Conservation (phyloP, 2,797 vertebrate genomes). For the Ibycter americanus region DNA sequence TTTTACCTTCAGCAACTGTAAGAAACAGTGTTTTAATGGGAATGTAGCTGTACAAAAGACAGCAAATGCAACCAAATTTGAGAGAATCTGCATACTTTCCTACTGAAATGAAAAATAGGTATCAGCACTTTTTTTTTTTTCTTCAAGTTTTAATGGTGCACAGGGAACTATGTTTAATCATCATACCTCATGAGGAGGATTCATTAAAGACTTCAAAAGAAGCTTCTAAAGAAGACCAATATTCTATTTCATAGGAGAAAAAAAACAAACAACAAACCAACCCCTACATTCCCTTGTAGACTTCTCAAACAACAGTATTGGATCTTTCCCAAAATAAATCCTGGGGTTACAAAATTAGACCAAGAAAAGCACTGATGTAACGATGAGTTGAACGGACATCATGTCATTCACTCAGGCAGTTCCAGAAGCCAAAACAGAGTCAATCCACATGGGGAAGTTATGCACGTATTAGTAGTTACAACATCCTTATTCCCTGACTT, state of each 20-base stretch:
- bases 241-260: background rate
- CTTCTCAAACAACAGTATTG: background rate
- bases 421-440: background rate
- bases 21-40: background rate
- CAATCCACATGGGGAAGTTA: background rate
- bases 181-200: background rate
- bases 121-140: background rate
- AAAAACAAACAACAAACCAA: background rate
- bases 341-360: background rate
- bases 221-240: background rate
- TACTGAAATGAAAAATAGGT: background rate
- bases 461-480: background rate
- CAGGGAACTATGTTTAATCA: background rate
- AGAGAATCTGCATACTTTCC: background rate
- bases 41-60: background rate
- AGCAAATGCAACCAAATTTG: background rate
- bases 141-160: background rate
- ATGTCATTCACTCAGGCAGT: background rate
- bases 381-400: accelerated
- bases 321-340: background rate
- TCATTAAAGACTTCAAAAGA: background rate
- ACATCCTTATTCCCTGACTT: background rate
- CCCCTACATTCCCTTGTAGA: background rate
- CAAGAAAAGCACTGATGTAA: background rate
- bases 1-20: background rate